Conservation (phyloP, 2,888 invertebrate genomes). For the Nesidiocoris tenuis region DNA sequence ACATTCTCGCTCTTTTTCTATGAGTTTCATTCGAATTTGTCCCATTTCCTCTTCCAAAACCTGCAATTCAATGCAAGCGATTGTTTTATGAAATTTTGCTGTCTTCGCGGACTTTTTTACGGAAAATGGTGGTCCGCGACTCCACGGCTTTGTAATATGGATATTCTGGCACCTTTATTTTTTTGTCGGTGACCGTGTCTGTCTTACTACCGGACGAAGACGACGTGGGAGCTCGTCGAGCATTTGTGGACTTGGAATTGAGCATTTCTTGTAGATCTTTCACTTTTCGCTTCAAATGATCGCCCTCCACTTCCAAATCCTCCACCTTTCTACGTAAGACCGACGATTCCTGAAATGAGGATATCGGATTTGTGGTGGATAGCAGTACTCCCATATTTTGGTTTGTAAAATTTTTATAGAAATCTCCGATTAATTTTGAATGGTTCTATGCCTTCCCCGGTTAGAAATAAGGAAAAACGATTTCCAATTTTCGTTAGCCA, state of each 20-base stretch:
- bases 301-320: conserved; percentile 77
- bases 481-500: no score
- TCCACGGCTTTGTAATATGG: no score
- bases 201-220: conserved; percentile 52
- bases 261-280: conserved; percentile 75
- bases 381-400: no score
- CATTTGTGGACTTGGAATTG: conserved; percentile 53
- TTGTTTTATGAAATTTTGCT: not conserved
- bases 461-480: no score
- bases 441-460: no score
- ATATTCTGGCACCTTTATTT: conserved; percentile 69
- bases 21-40: conserved; percentile 71
- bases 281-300: conserved; percentile 70
- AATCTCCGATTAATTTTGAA: no score
- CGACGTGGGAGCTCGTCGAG: conserved; percentile 38
- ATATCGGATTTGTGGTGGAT: no score
- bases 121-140: not conserved
- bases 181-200: conserved; percentile 64
- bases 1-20: conserved; percentile 79
- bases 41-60: conserved; percentile 71
- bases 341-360: conserved; percentile 66
- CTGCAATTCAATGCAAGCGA: no score
- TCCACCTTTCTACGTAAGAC: conserved; percentile 80
- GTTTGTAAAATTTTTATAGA: no score
- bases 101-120: no score